A percentile compares a stretch with the other conserved stretches of the same genome.
Evolutionary conservation across 2,113 vertebrate species (phyloP).

Genomic region (Sterrhoptilus dennistouni): DNA sequence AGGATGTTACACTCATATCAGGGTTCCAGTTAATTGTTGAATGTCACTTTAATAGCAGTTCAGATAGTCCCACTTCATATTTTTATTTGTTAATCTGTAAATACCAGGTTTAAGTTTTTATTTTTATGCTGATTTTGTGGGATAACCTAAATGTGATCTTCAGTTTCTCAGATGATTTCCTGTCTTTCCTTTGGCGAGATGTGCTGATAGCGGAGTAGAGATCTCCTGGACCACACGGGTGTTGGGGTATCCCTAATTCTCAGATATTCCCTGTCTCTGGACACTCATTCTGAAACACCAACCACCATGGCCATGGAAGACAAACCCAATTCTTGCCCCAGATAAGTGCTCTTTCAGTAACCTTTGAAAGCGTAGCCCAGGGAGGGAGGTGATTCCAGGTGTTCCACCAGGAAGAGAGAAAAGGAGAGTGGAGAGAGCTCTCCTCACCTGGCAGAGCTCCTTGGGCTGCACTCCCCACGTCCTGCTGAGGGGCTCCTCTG

Average conservation of each 20-base stretch:
- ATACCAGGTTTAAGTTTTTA: slow-evolving; percentile 6
- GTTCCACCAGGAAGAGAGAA: background rate
- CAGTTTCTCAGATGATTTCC: background rate
- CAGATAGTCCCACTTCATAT: slow-evolving; percentile 22
- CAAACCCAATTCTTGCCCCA: background rate
- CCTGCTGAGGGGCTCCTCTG: background rate
- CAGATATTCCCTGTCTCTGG: background rate
- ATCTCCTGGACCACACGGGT: background rate
- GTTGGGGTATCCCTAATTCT: background rate
- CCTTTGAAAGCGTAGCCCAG: background rate
- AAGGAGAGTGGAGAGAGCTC: background rate
- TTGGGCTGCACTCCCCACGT: fast-evolving
- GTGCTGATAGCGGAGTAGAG: background rate
- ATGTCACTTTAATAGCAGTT: slow-evolving; percentile 65
- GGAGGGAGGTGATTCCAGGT: background rate
- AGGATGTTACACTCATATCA: slow-evolving; percentile 18
- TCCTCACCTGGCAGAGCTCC: background rate
- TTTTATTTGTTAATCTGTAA: slow-evolving; percentile 25
- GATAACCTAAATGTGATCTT: background rate
- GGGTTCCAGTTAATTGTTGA: slow-evolving; percentile 39
- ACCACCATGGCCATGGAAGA: background rate
- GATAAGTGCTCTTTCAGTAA: slow-evolving; percentile 39
- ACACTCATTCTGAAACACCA: background rate
- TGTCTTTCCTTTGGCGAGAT: background rate
- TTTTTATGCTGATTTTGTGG: slow-evolving; percentile 26